Conservation (phyloP, 2,797 vertebrate species). For the Danio choprae region DNA sequence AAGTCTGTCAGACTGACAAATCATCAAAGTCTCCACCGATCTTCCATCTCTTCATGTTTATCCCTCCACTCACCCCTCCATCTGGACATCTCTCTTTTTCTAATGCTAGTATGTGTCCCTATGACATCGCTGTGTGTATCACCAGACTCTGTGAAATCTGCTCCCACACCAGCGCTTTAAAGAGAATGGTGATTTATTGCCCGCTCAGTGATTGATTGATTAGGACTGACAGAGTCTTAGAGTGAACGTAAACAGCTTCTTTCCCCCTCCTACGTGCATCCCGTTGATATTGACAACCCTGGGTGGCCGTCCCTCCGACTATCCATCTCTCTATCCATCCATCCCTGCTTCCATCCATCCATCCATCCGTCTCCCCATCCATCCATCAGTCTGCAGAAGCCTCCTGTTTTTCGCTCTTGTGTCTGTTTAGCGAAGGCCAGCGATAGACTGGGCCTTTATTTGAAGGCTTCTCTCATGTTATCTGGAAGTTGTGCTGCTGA, state of each 20-base stretch:
- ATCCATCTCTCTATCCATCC: constrained; percentile 34
- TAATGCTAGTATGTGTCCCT: constrained; percentile 18
- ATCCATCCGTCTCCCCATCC: constrained; percentile 30
- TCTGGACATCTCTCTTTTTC: constrained; percentile 29
- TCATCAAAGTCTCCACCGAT: constrained; percentile 14
- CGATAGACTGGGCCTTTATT: constrained; percentile 31
- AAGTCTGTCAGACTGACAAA: neutral
- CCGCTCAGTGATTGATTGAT: constrained; percentile 59
- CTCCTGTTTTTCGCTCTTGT: constrained; percentile 11
- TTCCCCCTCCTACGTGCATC: constrained; percentile 19
- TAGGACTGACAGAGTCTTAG: constrained; percentile 49
- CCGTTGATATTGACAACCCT: constrained; percentile 49
- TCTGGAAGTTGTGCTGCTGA: constrained; percentile 15
- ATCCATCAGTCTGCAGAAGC: constrained; percentile 28
- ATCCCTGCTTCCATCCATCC: constrained; percentile 29
- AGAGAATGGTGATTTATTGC: constrained; percentile 59
- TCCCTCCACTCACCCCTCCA: constrained; percentile 20
- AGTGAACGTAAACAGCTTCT: constrained; percentile 48
- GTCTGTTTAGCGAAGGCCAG: constrained; percentile 36
- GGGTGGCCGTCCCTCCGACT: constrained; percentile 46
- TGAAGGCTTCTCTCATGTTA: constrained; percentile 20
- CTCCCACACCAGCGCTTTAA: constrained; percentile 31
- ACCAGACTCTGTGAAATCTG: constrained; percentile 13
- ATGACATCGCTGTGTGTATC: constrained; percentile 18
- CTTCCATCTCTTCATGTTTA: constrained; percentile 11